Evolutionary conservation across 1,140 invertebrate genomes (phyloP), one percentile per base, ranked within the genome.

Genomic region (Panulirus ornatus): DNA sequence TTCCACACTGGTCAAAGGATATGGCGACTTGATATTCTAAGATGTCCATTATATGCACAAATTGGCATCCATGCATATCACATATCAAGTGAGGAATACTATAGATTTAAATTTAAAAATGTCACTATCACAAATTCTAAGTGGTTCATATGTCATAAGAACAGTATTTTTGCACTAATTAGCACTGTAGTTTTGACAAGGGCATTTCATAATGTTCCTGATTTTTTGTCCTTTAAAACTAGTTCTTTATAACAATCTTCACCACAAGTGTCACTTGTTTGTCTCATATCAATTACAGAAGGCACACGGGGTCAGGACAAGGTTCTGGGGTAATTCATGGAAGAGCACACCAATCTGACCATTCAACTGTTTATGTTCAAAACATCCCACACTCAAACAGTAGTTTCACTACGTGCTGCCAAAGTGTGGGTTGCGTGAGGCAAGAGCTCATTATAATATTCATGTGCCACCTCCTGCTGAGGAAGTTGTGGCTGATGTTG

Each of bases 381-480:
- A 47, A 47, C 30, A 22, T 66, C n/a, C 30, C 16, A 58, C 54
- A 58, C 42, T 91, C 81, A 91, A 16, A 91, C 91, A 2, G 91
- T 91, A 5, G 91, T 91, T 79, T 91, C 91, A 79, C 81, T 91
- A 16, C 91, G 84, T 27, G 85, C 11, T 27, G 70, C 40, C 47
- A 75, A 54, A 5, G 66, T 30, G 40, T 58, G 51, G 5, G 88
- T 38, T 8, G 54, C 40, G 11, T 90, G 88, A 22, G 91, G 38
- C 42, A 81, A 70, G 11, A 91, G 73, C 66, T 92, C 92, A 83
- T 92, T 92, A 51, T 92, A 92, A 75, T 92, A 92, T 54, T 92
- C 92, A 40, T 92, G 92, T 16, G 90, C 78, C 58, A 85, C 40
- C 30, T 91, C 92, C 38, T 54, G 83, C n/a, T 78, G 27, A 42